These are phyloP conservation scores for Hipparchia semele DNA, from an alignment of 2,888 invertebrate genomes.

Conservation along the genomic window DNA sequence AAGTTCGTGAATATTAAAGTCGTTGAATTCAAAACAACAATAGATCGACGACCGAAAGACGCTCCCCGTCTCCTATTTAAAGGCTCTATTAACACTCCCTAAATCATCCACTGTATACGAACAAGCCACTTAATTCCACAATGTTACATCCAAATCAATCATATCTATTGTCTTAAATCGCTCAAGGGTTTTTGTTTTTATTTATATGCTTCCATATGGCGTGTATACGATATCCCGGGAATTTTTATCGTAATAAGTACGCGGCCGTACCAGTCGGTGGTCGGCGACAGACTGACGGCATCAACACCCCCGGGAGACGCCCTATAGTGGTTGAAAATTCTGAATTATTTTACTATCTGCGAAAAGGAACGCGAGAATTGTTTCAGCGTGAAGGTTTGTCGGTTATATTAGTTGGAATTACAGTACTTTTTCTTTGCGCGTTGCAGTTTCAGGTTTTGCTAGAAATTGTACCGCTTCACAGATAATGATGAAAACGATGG, in stretches of 20 bases:
- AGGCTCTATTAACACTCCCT: constrained; percentile 9
- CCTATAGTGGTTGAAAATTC: constrained; percentile 37
- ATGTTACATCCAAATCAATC: not conserved
- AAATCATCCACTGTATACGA: constrained; percentile 6
- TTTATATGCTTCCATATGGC: constrained; percentile 20
- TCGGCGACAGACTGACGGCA: constrained; percentile 59
- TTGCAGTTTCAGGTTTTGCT: not conserved
- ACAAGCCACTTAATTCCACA: constrained; percentile 14
- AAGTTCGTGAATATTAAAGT: constrained; percentile 9
- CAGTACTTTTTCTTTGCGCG: constrained; percentile 4
- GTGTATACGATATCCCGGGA: constrained; percentile 26
- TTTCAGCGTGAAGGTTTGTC: constrained; percentile 20
- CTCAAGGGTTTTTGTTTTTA: constrained; percentile 1
- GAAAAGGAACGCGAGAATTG: constrained; percentile 27
- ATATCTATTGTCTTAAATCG: not conserved
- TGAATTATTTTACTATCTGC: constrained; percentile 36
- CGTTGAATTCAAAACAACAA: constrained; percentile 24
- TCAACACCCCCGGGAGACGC: constrained; percentile 40
- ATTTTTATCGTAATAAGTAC: constrained; percentile 31
- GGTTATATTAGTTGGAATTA: constrained; percentile 17
- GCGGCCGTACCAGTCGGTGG: constrained; percentile 44
- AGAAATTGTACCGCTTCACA: not conserved
- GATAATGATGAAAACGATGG: not conserved
- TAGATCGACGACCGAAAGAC: constrained; percentile 20
- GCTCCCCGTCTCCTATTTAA: constrained; percentile 11